These are phyloP conservation scores for Bombus fervidus DNA, from an alignment of 1,140 invertebrate genomes.

Conservation along the genomic window DNA sequence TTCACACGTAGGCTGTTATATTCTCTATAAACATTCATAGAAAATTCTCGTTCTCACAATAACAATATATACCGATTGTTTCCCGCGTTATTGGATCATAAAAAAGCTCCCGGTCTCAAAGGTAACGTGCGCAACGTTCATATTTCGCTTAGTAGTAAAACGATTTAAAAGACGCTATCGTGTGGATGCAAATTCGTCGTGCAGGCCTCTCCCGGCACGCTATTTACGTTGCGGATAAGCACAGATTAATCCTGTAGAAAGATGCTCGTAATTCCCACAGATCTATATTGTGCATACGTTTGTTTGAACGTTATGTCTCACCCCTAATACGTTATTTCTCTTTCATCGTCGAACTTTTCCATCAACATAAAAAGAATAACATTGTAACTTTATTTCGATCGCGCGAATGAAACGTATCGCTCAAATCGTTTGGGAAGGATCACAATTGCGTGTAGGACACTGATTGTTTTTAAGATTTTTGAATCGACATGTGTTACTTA, in stretches of 20 bases:
- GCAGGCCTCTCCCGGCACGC: constrained; percentile 1
- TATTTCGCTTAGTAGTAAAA: constrained; percentile 45
- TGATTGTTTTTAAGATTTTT: constrained; percentile 41
- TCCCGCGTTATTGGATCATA: not conserved
- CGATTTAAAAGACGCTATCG: constrained; percentile 44
- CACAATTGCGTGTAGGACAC: constrained; percentile 45
- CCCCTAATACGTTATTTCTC: too few species aligned
- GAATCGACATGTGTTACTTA: constrained; percentile 65
- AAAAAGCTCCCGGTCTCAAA: constrained; percentile 6
- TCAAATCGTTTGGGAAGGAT: constrained; percentile 32
- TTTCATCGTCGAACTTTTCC: not conserved
- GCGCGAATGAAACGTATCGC: not conserved
- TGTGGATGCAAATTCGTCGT: constrained; percentile 56
- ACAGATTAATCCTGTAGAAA: constrained; percentile 14
- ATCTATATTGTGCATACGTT: not conserved
- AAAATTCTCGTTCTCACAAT: not conserved
- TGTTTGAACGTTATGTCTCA: not conserved
- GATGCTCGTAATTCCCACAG: constrained; percentile 11
- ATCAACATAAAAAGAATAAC: not conserved
- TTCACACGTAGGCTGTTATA: too few species aligned
- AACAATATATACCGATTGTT: not conserved
- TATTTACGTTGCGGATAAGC: constrained; percentile 35
- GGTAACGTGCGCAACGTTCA: constrained; percentile 42
- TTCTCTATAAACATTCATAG: not conserved
- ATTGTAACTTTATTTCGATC: not conserved